Conservation (phyloP, 92 coral and sea anemone genomes). For the Umimayanthus chanpuru region DNA sequence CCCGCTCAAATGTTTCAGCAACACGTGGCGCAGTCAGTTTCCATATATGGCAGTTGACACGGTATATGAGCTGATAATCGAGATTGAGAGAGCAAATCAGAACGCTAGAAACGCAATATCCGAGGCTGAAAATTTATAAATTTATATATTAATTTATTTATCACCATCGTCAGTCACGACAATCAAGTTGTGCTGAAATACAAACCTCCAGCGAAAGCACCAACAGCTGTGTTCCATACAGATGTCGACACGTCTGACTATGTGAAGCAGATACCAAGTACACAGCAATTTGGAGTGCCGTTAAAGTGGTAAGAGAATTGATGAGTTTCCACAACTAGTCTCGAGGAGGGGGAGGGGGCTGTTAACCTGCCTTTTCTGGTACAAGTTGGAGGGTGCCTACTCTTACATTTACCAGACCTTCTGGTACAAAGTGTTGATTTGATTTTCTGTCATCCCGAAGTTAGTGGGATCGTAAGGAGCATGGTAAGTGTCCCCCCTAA, state of each 20-base stretch:
- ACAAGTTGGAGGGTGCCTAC: background rate
- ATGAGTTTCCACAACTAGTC: background rate
- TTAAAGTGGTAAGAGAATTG: slow-evolving; percentile 66
- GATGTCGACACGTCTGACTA: slow-evolving; percentile 48
- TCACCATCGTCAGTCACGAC: slow-evolving; percentile 67
- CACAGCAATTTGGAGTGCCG: slow-evolving; percentile 96
- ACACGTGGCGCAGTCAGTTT: too few species aligned
- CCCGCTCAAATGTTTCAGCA: too few species aligned
- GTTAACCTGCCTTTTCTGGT: background rate
- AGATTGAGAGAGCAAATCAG: too few species aligned
- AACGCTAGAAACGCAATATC: too few species aligned
- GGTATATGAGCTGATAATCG: too few species aligned
- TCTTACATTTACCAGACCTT: too few species aligned
- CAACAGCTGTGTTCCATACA: slow-evolving; percentile 90
- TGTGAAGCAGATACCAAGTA: slow-evolving; percentile 58
- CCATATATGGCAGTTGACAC: too few species aligned
- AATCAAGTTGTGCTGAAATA: slow-evolving; percentile 58
- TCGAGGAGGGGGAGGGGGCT: background rate
- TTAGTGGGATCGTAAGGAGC: too few species aligned
- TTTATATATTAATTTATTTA: background rate
- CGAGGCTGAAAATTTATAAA: too few species aligned
- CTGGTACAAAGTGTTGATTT: background rate
- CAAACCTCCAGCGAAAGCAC: slow-evolving; percentile 56
- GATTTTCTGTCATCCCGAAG: background rate
- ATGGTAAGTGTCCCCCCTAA: too few species aligned